Base-by-base conservation (phyloP, 2,113 vertebrate species). In the Cyanoderma ruficeps region DNA sequence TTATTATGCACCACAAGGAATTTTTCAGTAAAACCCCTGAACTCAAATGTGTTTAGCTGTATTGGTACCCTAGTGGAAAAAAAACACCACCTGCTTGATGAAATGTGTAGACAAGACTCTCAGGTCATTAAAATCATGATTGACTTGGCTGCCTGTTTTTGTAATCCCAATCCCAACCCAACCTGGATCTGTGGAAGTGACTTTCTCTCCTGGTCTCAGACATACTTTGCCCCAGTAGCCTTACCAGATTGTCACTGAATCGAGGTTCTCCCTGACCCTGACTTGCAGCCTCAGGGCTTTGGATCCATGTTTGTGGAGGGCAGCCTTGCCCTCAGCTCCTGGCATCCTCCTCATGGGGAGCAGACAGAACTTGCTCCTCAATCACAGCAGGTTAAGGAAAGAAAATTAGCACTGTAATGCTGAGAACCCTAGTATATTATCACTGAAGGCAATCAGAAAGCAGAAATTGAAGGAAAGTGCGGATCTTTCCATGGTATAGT, bases 161-260 rank as follows among this genome's bases (percentile, higher is more conserved):
- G 6, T 21, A 42, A 1, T 13, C 4, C 41, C 25, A 64, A 5
- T 52, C 33, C 25, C n/a, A 30, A 14, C 23, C 11, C 30, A 56
- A 0, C 6, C 18, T 42, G 23, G 13, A 71, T 28, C 18, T 8
- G n/a, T 9, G 10, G 23, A 27, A 0, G 0, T 31, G 37, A 21
- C 15, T 50, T 83, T 35, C 2, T 11, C 22, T 19, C 17, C 61
- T 46, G 10, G 8, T 8, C 46, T 74, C 67, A 22, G 31, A n/a
- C 1, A 0, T 31, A 3, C 6, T 23, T 27, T 70, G 19, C 28
- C 7, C 15, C 44, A 17, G 14, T 20, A 30, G 30, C 16, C 13
- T 67, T 70, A 31, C 4, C 4, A 76, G n/a, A 18, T 4, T 67
- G 22, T 39, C 23, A 22, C 21, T 47, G 23, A 14, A 25, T 6